Evolutionary conservation across 1,140 invertebrate species (phyloP), one percentile per base, ranked within the genome.

Genomic region (Philotrypesis tridentata): DNA sequence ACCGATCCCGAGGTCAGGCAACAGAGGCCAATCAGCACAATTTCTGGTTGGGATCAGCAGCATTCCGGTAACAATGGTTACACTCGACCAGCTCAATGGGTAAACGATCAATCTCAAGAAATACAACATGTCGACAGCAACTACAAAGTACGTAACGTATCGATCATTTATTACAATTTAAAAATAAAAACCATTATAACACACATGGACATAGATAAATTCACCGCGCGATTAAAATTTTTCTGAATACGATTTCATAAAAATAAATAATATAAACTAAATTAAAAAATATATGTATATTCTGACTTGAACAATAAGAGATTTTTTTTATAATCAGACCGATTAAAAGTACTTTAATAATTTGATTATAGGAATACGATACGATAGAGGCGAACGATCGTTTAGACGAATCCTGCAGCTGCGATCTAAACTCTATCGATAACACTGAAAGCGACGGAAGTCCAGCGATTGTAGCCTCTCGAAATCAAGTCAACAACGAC

Each of bases 21-120:
- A 89, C 96, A 98, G 86, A 94, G 97, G 63, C 98, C 98, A 33
- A 98, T 99, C 74, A 98, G 97, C 88, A 99, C 98, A 8, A 99
- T 99, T 84, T 98, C 97, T 0, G 98, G 98, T 21, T 97, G 96
- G 96, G 97, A 98, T 89, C 95, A 96, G 81, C 95, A 96, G 79
- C 92, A 93, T 82, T 89, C 89, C 74, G 92, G 82, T 80, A 93
- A 87, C 73, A 92, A 92, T 84, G 91, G 90, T 14, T 92, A 90
- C 61, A 89, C 43, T 75, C 88, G 87, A 87, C 87, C 90, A 21
- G 80, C 85, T 23, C 84, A 86, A 25, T 92, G 91, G 91, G 87
- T 84, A 86, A 88, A 90, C 91, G 89, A 92, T 86, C 87, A 92
- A 85, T 84, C 90, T 85, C 86, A 88, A 82, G 85, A 91, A 87